Conservation (phyloP, 2,113 vertebrate genomes). For the Notothenia coriiceps region DNA sequence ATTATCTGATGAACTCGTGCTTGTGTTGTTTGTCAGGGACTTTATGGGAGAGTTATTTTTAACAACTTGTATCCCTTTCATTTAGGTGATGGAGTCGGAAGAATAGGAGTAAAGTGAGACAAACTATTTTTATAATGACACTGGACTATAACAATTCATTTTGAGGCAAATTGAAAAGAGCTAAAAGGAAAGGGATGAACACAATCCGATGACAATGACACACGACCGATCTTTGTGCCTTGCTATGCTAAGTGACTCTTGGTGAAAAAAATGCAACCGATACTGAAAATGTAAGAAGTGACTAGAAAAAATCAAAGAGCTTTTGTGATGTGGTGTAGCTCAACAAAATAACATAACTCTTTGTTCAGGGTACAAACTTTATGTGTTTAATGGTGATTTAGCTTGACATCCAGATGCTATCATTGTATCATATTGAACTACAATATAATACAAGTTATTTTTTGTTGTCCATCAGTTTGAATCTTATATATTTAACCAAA, state of each 20-base stretch:
- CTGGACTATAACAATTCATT: slow-evolving; percentile 19
- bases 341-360: not conserved
- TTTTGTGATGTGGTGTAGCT: not conserved
- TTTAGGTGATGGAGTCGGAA: not conserved
- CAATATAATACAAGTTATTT: not conserved
- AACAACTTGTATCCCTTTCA: slow-evolving; percentile 16
- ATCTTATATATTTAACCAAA: not conserved
- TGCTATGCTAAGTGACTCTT: not conserved
- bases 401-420: not conserved
- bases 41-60: slow-evolving; percentile 47
- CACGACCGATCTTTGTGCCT: not conserved
- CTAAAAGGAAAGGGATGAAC: not conserved
- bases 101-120: not conserved
- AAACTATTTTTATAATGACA: slow-evolving; percentile 62
- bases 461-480: not conserved
- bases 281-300: not conserved
- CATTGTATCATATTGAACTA: not conserved
- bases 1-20: not conserved
- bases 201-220: slow-evolving; percentile 25
- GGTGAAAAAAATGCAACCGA: not conserved
- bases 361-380: not conserved
- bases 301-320: not conserved
- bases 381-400: not conserved
- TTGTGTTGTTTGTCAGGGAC: not conserved
- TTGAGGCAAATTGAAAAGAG: slow-evolving; percentile 10